Conservation (phyloP, 2,888 invertebrate species). For the Monoplex corrugatus region DNA sequence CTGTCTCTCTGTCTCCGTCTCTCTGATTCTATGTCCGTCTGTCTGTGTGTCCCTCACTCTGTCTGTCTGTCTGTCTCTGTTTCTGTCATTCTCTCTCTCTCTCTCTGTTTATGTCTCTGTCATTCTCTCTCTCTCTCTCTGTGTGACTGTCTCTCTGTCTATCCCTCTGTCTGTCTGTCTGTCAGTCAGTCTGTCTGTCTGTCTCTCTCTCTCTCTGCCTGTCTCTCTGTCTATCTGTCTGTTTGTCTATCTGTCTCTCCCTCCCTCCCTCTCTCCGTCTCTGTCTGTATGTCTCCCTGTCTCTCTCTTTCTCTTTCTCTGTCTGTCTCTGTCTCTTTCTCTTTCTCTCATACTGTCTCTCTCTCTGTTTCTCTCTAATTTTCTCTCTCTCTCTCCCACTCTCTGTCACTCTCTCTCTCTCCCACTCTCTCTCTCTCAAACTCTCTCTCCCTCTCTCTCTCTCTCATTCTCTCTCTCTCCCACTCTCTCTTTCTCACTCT, state of each 20-base stretch:
- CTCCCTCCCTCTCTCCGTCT: background rate
- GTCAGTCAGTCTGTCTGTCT: background rate
- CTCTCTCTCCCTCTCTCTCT: background rate
- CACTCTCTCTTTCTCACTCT: background rate
- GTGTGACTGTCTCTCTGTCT: background rate
- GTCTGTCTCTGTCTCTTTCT: slow-evolving; percentile 18
- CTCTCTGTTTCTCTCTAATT: background rate
- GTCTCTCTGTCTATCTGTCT: too few species aligned
- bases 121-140: background rate
- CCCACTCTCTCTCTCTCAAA: background rate
- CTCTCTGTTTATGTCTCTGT: background rate
- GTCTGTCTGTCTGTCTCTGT: background rate
- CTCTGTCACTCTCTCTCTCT: slow-evolving; percentile 17
- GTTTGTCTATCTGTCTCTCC: background rate
- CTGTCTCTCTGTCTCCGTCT: too few species aligned
- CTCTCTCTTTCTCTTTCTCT: slow-evolving; percentile 28
- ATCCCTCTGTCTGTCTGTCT: background rate
- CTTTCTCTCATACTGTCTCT: slow-evolving; percentile 6
- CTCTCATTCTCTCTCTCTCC: background rate
- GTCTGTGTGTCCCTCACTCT: too few species aligned
- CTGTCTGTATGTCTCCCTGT: background rate
- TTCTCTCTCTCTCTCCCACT: slow-evolving; percentile 5
- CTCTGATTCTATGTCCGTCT: too few species aligned
- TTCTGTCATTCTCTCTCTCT: too few species aligned
- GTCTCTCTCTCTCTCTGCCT: background rate